Percentiles rank a stretch among this genome's conserved stretches.
Evolutionary conservation across 2,888 invertebrate genomes (phyloP).

Genomic region (Thyatira batis): DNA sequence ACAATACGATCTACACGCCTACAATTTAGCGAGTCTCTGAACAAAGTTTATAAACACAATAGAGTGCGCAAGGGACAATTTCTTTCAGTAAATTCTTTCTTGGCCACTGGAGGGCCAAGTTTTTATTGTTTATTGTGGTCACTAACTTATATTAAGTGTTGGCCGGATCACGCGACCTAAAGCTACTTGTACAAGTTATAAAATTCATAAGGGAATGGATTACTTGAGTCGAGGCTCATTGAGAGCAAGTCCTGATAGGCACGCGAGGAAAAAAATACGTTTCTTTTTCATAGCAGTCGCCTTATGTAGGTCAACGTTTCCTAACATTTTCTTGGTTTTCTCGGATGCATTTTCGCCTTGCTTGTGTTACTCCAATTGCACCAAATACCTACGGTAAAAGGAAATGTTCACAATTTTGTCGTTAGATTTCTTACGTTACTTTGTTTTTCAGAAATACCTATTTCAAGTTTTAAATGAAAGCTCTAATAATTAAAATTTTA

Average conservation of each 20-base stretch:
- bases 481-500: neutral
- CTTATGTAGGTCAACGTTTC: conserved; percentile 38
- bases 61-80: conserved; percentile 31
- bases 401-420: conserved; percentile 17
- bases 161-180: conserved; percentile 43
- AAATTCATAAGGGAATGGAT: conserved; percentile 45
- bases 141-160: conserved; percentile 55
- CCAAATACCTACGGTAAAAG: conserved; percentile 21
- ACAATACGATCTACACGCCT: conserved; percentile 29
- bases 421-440: neutral
- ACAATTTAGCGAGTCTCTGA: conserved; percentile 34
- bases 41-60: conserved; percentile 28
- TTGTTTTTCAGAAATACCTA: neutral
- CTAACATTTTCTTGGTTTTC: conserved; percentile 33
- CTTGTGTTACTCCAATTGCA: conserved; percentile 3
- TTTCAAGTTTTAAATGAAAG: neutral
- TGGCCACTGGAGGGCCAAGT: conserved; percentile 29
- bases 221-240: conserved; percentile 27
- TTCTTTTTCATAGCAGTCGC: conserved; percentile 13
- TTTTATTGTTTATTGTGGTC: conserved; percentile 47
- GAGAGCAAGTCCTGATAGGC: conserved; percentile 39
- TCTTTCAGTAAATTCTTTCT: conserved; percentile 38
- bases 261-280: conserved; percentile 43
- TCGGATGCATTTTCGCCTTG: conserved; percentile 27
- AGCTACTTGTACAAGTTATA: conserved; percentile 38